Evolutionary conservation across 2,888 invertebrate genomes (phyloP).

Genomic region (Tetropium fuscum): DNA sequence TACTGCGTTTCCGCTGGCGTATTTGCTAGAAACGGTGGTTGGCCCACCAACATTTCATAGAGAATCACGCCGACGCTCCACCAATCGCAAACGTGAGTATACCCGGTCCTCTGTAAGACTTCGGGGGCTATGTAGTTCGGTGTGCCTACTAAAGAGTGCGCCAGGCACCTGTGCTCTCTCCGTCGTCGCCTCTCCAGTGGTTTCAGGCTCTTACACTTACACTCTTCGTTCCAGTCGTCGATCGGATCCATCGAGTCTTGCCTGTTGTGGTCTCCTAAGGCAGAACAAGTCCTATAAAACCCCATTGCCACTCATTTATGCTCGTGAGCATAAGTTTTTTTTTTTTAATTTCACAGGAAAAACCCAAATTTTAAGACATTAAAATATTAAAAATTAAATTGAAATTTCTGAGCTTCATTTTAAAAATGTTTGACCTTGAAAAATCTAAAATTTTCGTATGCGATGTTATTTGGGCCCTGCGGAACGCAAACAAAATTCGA

Average conservation of each 20-base stretch:
- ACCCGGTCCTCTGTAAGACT: conserved; percentile 91
- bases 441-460: too few species aligned
- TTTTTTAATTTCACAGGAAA: too few species aligned
- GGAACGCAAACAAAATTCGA: too few species aligned
- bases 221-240: conserved; percentile 79
- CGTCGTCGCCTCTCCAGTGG: conserved; percentile 85
- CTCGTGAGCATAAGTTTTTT: too few species aligned
- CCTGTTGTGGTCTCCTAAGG: conserved; percentile 86
- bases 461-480: too few species aligned
- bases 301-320: too few species aligned
- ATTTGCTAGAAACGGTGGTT: conserved; percentile 96
- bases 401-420: too few species aligned
- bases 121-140: conserved; percentile 99
- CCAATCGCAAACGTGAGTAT: conserved; percentile 97
- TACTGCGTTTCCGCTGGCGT: conserved; percentile 96
- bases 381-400: too few species aligned
- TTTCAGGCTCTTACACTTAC: conserved; percentile 80
- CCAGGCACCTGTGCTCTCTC: conserved; percentile 93
- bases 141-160: conserved; percentile 98
- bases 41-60: conserved; percentile 99
- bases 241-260: conserved; percentile 98
- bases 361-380: too few species aligned
- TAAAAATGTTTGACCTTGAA: too few species aligned
- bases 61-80: conserved; percentile 99
- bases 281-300: too few species aligned